phyloP scores from a whole-genome alignment of 2,113 vertebrate species.

The Thunnus thynnus region DNA sequence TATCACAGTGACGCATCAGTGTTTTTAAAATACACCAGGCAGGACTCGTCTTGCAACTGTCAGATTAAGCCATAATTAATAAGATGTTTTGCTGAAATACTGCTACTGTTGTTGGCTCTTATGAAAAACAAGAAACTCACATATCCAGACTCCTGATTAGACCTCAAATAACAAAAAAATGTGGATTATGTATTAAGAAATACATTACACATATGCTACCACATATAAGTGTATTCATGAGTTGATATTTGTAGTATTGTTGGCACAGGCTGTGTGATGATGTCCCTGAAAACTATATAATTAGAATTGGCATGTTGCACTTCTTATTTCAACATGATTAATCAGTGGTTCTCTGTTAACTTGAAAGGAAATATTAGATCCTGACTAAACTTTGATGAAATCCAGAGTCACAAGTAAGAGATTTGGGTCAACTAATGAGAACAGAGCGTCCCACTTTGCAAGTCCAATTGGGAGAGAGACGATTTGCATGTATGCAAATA shows the following conservation, averaged over 20 bases:
- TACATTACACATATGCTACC: neutral
- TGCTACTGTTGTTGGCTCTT: neutral
- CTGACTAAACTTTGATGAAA: slow-evolving; percentile 88
- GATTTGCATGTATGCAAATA: slow-evolving; percentile 87
- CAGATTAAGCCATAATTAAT: neutral
- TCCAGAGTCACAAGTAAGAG: slow-evolving; percentile 83
- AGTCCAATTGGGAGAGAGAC: slow-evolving; percentile 79
- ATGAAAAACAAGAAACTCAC: neutral
- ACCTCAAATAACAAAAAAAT: neutral
- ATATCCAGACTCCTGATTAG: neutral
- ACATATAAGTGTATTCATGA: slow-evolving; percentile 13
- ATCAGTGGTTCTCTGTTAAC: slow-evolving; percentile 84
- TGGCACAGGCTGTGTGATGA: slow-evolving; percentile 56
- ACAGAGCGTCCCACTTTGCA: slow-evolving; percentile 84
- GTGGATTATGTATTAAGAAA: neutral
- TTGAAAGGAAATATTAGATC: slow-evolving; percentile 88
- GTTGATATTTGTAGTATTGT: slow-evolving; percentile 60
- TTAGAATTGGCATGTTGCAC: slow-evolving; percentile 80
- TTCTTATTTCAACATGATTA: slow-evolving; percentile 83
- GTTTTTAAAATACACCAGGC: neutral
- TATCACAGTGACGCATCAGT: neutral
- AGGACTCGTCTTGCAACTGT: neutral
- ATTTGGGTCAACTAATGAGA: slow-evolving; percentile 88
- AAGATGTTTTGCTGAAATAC: slow-evolving; percentile 9
- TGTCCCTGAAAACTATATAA: slow-evolving; percentile 74